phyloP scores from a whole-genome alignment of 2,888 invertebrate genomes.

The Pristionchus exspectatus region DNA sequence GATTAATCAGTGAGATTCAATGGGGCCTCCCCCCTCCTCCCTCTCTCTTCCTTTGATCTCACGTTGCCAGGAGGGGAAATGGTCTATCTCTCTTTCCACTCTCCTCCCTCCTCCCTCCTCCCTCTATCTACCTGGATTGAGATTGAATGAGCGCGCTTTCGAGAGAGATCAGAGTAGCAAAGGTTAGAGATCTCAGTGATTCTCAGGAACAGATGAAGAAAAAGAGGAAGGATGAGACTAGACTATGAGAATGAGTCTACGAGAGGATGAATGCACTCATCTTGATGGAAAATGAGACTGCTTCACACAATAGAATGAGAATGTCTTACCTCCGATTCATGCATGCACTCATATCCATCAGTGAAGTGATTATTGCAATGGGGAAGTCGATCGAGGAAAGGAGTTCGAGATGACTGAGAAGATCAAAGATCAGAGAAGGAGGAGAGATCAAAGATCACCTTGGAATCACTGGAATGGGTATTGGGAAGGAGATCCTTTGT shows the following conservation, averaged over 20 bases:
- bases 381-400: slow-evolving; percentile 52
- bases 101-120: slow-evolving; percentile 2
- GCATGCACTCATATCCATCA: slow-evolving; percentile 51
- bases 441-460: background rate
- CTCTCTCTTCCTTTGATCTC: slow-evolving; percentile 42
- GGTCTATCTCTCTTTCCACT: slow-evolving; percentile 3
- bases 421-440: slow-evolving; percentile 36
- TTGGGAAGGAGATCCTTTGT: slow-evolving; percentile 52
- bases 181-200: background rate
- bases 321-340: slow-evolving; percentile 14
- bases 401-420: slow-evolving; percentile 49
- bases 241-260: background rate
- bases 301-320: background rate
- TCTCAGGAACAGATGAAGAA: background rate
- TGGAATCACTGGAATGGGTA: slow-evolving; percentile 45
- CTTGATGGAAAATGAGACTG: background rate
- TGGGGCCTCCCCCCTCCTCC: slow-evolving; percentile 29
- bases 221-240: background rate
- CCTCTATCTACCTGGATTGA: slow-evolving; percentile 34
- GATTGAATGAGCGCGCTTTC: background rate
- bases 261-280: background rate
- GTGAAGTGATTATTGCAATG: slow-evolving; percentile 52
- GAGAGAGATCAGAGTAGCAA: slow-evolving; percentile 8
- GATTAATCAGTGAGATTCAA: slow-evolving; percentile 38
- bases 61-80: slow-evolving; percentile 21